These are phyloP conservation scores for Psococerastis gibbosa DNA, from an alignment of 2,888 invertebrate species.

Conservation along the genomic window DNA sequence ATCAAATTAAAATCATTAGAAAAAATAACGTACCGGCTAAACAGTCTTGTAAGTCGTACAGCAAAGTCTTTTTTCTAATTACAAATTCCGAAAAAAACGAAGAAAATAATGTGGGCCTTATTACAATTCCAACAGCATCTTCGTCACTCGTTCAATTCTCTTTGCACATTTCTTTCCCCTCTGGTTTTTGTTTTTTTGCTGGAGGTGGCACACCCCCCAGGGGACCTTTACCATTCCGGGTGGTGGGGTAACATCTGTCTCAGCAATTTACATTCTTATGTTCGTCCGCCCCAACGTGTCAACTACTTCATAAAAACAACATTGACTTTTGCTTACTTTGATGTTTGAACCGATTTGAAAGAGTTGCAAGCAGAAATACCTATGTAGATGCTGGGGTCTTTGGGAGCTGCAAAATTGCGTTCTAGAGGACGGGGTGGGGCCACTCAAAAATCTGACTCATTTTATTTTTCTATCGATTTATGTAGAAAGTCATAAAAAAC, in stretches of 20 bases:
- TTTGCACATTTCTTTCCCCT: not conserved
- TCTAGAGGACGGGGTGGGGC: too few relatives aligned
- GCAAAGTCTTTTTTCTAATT: not conserved
- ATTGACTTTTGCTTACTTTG: not conserved
- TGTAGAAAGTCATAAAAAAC: too few relatives aligned
- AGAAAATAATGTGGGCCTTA: slow-evolving; percentile 5
- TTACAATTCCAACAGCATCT: slow-evolving; percentile 8
- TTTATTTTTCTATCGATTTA: too few relatives aligned
- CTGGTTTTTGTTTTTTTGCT: not conserved
- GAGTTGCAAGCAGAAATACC: too few relatives aligned
- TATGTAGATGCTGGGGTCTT: too few relatives aligned
- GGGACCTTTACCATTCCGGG: not conserved
- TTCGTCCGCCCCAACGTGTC: not conserved
- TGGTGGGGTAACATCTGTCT: not conserved
- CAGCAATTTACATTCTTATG: too few relatives aligned
- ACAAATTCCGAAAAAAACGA: slow-evolving; percentile 2
- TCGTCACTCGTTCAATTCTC: slow-evolving; percentile 6
- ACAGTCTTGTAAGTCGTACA: too few relatives aligned
- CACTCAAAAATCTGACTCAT: too few relatives aligned
- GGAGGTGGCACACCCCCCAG: not conserved
- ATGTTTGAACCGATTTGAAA: too few relatives aligned
- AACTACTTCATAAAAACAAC: not conserved
- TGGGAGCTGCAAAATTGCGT: too few relatives aligned
- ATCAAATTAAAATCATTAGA: too few relatives aligned
- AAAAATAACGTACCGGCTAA: too few relatives aligned